Percentiles rank a stretch among this genome's conserved stretches.
phyloP scores from a whole-genome alignment of 2,113 vertebrate genomes.

The Forbesichthys papilliferus region DNA sequence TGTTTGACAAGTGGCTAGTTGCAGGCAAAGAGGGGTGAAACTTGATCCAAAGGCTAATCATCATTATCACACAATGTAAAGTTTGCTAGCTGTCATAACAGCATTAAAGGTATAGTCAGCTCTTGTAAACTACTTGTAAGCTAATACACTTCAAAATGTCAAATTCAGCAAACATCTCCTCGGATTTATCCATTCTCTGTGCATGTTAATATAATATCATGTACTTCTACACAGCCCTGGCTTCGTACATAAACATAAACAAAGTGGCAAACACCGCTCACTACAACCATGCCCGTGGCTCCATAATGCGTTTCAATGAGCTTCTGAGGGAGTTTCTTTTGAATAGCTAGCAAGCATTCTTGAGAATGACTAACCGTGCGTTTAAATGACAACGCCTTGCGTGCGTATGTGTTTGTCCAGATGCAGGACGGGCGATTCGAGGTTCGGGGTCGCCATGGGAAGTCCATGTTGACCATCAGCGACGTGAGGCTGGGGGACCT shows the following conservation, averaged over 20 bases:
- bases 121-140: too few relatives aligned
- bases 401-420: conserved; percentile 68
- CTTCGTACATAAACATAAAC: too few relatives aligned
- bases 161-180: too few relatives aligned
- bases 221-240: too few relatives aligned
- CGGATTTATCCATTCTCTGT: too few relatives aligned
- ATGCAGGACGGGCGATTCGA: conserved; percentile 90
- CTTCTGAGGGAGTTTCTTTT: neutral
- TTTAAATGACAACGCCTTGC: neutral
- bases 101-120: neutral
- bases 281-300: too few relatives aligned
- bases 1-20: conserved; percentile 33
- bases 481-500: conserved; percentile 87
- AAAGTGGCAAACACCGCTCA: too few relatives aligned
- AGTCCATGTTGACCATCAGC: conserved; percentile 89
- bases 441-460: conserved; percentile 87
- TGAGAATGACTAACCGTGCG: too few relatives aligned
- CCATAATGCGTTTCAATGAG: too few relatives aligned
- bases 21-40: conserved; percentile 2
- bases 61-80: neutral
- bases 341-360: too few relatives aligned
- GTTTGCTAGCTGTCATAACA: neutral
- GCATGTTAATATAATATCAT: too few relatives aligned
- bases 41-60: conserved; percentile 16
- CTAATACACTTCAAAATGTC: too few relatives aligned